A percentile compares a stretch with the other conserved stretches of the same genome.
These are phyloP conservation scores for Drosophila neonasuta DNA, from an alignment of 2,888 invertebrate genomes.

Conservation along the genomic window DNA sequence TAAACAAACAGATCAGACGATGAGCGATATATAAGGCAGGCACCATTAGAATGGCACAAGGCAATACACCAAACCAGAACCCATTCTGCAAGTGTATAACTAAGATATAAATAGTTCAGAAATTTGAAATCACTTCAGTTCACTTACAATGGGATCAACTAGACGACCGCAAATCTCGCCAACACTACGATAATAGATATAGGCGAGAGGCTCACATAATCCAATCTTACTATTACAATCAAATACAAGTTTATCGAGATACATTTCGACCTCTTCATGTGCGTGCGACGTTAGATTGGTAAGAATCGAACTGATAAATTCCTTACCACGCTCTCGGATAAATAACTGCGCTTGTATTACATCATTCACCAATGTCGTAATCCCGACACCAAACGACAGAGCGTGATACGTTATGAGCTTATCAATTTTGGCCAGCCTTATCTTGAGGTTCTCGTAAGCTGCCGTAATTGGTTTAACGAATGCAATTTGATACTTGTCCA, in stretches of 20 bases:
- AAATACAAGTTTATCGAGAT: constrained; percentile 23
- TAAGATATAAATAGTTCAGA: too few species aligned
- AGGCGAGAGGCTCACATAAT: constrained; percentile 36
- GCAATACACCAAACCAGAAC: constrained; percentile 93
- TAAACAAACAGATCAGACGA: constrained; percentile 91
- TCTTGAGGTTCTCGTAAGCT: not conserved
- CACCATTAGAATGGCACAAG: constrained; percentile 90
- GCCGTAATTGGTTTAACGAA: not conserved
- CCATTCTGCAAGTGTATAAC: constrained; percentile 87
- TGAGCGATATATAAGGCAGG: constrained; percentile 90
- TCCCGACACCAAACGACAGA: constrained; percentile 21
- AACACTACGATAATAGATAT: constrained; percentile 33
- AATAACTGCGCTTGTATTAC: constrained; percentile 26
- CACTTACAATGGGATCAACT: constrained; percentile 53
- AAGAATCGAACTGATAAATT: constrained; percentile 22
- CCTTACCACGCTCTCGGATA: constrained; percentile 25
- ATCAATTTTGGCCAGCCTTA: constrained; percentile 26
- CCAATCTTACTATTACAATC: constrained; percentile 30
- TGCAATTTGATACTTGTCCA: not conserved
- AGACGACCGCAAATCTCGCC: constrained; percentile 34
- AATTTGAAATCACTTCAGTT: not conserved
- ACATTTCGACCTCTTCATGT: not conserved
- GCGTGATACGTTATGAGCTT: constrained; percentile 33
- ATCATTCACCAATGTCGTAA: not conserved
- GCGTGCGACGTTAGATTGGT: constrained; percentile 28